phyloP scores from a whole-genome alignment of 2,113 vertebrate genomes.

The Boulengerochromis microlepis region DNA sequence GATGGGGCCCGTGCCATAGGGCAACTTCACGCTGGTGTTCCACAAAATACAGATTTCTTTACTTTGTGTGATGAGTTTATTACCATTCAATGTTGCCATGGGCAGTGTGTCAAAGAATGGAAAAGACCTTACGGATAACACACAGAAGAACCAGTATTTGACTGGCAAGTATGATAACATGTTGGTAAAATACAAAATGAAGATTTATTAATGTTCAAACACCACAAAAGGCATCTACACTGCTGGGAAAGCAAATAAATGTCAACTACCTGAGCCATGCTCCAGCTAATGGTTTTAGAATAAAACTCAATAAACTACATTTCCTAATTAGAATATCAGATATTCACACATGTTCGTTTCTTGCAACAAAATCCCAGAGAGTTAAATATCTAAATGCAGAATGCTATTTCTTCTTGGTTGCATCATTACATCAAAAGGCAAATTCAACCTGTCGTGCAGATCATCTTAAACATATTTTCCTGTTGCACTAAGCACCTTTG shows the following conservation, averaged over 20 bases:
- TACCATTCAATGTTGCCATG: neutral
- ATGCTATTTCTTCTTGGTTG: conserved; percentile 10
- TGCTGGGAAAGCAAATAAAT: neutral
- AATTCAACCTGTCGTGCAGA: neutral
- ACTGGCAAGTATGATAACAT: neutral
- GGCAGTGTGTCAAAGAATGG: neutral
- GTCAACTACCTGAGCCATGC: neutral
- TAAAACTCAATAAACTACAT: neutral
- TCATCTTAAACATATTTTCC: neutral
- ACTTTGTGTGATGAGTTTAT: neutral
- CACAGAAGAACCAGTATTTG: neutral
- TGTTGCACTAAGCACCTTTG: neutral
- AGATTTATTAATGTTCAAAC: neutral
- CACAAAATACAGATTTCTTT: neutral
- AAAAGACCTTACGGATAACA: fast-evolving
- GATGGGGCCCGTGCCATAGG: neutral
- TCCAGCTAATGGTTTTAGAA: neutral
- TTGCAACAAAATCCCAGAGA: neutral
- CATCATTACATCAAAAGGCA: conserved; percentile 17
- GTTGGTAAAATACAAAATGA: neutral
- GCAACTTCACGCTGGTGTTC: neutral
- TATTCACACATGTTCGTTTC: neutral
- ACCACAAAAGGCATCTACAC: neutral
- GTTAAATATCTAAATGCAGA: neutral
- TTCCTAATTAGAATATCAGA: neutral